These are phyloP conservation scores for Pitangus sulphuratus DNA, from an alignment of 2,797 vertebrate species.

Conservation along the genomic window DNA sequence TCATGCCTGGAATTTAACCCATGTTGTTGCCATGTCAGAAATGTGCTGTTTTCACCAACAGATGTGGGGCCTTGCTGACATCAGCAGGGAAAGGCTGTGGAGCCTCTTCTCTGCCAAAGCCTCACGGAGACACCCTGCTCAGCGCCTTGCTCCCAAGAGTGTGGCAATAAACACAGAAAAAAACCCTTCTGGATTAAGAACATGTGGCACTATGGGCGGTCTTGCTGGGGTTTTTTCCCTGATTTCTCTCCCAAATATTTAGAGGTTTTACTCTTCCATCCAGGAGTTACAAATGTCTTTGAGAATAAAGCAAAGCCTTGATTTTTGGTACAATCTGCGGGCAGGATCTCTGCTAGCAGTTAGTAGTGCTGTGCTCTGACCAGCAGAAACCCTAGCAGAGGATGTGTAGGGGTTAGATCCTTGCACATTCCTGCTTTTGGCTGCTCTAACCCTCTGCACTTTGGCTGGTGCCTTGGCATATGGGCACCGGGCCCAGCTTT, in stretches of 20 bases:
- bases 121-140: not conserved
- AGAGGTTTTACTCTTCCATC: not conserved
- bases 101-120: not conserved
- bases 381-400: not conserved
- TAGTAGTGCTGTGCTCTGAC: not conserved
- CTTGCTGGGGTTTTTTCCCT: rapidly evolving
- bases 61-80: rapidly evolving
- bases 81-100: rapidly evolving
- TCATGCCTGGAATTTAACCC: not conserved
- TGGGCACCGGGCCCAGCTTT: rapidly evolving
- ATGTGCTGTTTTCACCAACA: not conserved
- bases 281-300: not conserved
- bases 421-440: not conserved
- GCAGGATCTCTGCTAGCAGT: not conserved
- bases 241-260: not conserved
- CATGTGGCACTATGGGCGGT: rapidly evolving
- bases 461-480: not conserved
- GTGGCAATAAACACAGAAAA: not conserved
- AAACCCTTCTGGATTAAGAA: rapidly evolving
- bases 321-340: rapidly evolving
- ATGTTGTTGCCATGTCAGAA: not conserved
- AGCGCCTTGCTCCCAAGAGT: not conserved
- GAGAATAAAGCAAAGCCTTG: not conserved
- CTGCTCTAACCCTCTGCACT: not conserved
- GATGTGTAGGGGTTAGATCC: not conserved